Conservation (phyloP, 2,113 vertebrate species). For the Tupaia chinensis region DNA sequence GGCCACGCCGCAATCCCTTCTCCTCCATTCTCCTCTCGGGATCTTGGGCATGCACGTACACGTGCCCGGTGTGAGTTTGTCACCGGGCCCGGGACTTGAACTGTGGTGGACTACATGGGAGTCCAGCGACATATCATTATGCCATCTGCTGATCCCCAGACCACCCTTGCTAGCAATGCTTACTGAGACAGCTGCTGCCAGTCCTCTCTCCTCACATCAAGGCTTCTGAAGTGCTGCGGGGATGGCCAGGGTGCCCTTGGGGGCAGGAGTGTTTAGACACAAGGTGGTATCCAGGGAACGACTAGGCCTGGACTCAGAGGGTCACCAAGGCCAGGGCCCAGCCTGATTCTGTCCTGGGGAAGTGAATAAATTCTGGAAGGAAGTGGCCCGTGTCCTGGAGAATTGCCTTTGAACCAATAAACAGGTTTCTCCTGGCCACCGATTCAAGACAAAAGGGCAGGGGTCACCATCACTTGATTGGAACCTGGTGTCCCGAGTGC, state of each 20-base stretch:
- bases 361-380: conserved; percentile 58
- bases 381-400: conserved; percentile 40
- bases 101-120: too few species aligned
- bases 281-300: neutral
- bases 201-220: neutral
- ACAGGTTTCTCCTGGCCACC: conserved; percentile 72
- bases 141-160: neutral
- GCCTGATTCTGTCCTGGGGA: conserved; percentile 5
- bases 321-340: neutral
- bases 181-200: neutral
- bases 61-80: too few species aligned
- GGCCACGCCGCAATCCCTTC: too few species aligned
- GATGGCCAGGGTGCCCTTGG: neutral
- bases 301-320: neutral
- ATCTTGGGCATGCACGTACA: too few species aligned
- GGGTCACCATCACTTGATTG: conserved; percentile 61
- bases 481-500: conserved; percentile 29
- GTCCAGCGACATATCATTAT: too few species aligned
- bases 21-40: too few species aligned
- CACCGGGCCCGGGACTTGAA: too few species aligned
- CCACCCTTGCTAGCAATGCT: accelerated
- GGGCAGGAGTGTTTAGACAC: accelerated
- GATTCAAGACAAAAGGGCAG: conserved; percentile 70
- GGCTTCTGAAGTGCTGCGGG: neutral
- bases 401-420: conserved; percentile 61